These are phyloP conservation scores for Enteromius paludinosus DNA, from an alignment of 2,797 vertebrate species.

Conservation along the genomic window DNA sequence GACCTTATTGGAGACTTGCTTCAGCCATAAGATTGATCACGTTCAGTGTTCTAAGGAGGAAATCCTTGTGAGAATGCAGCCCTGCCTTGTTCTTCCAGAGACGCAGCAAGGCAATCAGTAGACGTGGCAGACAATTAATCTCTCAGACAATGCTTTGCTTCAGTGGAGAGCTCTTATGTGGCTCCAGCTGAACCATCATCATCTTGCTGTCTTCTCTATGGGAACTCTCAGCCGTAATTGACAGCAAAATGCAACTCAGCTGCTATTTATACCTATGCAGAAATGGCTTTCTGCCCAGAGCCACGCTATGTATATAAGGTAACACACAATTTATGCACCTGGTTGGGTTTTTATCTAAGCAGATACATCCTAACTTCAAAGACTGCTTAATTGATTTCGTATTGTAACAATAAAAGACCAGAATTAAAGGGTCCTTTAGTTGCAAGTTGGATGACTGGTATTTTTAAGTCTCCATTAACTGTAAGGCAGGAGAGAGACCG, in stretches of 20 bases:
- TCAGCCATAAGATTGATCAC: conserved; percentile 81
- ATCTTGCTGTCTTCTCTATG: conserved; percentile 30
- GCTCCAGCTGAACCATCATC: conserved; percentile 65
- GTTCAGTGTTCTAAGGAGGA: conserved; percentile 77
- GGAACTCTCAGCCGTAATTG: conserved; percentile 16
- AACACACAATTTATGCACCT: neutral
- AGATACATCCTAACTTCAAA: neutral
- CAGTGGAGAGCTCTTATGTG: conserved; percentile 61
- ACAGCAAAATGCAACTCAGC: conserved; percentile 1
- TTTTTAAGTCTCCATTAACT: conserved; percentile 32
- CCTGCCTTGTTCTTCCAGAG: conserved; percentile 57
- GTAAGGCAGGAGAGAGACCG: conserved; percentile 17
- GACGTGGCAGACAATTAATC: conserved; percentile 75
- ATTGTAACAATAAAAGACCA: conserved; percentile 1
- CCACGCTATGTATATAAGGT: neutral
- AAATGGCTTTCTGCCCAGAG: neutral
- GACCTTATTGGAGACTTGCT: conserved; percentile 44
- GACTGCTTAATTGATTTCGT: neutral
- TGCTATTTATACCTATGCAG: neutral
- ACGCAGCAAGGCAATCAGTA: conserved; percentile 74
- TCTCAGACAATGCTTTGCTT: conserved; percentile 76
- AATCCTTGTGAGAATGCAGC: conserved; percentile 84
- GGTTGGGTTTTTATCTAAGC: neutral
- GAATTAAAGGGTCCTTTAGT: neutral
- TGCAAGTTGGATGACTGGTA: conserved; percentile 24